Percentiles rank a stretch among this genome's conserved stretches.
These are phyloP conservation scores for Gallinago stenura DNA, from an alignment of 2,797 vertebrate genomes.

Conservation along the genomic window DNA sequence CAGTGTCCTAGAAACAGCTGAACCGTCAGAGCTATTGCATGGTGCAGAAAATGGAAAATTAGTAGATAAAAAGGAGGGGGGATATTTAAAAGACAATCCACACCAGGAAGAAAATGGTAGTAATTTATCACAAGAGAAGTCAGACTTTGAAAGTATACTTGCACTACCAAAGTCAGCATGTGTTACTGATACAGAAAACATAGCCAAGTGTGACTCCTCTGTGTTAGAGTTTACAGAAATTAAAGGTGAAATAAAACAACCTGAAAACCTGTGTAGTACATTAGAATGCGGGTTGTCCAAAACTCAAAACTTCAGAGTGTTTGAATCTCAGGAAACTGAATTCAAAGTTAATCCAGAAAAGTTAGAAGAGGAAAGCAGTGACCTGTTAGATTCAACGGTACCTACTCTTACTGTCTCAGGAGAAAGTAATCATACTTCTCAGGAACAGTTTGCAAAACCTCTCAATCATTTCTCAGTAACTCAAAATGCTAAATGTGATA, in stretches of 20 bases:
- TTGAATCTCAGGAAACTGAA: not conserved
- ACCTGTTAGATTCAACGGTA: not conserved
- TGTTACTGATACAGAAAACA: not conserved
- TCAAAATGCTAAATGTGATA: constrained; percentile 13
- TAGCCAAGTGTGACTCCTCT: not conserved
- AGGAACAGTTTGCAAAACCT: not conserved
- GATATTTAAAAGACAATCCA: not conserved
- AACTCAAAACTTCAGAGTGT: not conserved
- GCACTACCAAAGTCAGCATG: accelerated
- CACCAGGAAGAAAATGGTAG: not conserved
- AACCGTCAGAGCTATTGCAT: not conserved
- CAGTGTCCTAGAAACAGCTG: not conserved
- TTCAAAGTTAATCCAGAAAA: not conserved
- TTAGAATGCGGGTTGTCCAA: not conserved
- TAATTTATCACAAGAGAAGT: not conserved
- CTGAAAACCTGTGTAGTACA: not conserved
- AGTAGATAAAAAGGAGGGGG: not conserved
- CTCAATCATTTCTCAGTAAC: not conserved
- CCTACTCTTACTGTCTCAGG: not conserved
- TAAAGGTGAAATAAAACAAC: constrained; percentile 14
- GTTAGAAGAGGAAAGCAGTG: not conserved
- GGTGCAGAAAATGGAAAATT: not conserved
- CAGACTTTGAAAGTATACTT: not conserved
- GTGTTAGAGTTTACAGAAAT: not conserved
- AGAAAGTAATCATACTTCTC: not conserved